Evolutionary conservation across 64 coral and sea anemone genomes (phyloP).

Genomic region (Montipora cactus): DNA sequence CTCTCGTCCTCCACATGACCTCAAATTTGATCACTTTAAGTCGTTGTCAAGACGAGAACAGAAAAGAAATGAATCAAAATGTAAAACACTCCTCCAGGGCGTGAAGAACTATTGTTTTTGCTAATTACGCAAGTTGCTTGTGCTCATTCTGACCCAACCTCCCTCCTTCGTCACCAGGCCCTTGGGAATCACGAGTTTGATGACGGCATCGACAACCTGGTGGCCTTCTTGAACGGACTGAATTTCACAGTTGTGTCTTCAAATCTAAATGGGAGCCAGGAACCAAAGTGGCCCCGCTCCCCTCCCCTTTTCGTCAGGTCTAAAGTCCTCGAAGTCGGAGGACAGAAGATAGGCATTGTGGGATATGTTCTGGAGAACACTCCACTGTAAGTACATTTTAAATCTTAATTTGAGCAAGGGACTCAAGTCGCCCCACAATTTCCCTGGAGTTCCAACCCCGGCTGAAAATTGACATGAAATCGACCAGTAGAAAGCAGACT

Average conservation of each 20-base stretch:
- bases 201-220: slow-evolving; percentile 76
- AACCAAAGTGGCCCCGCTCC: slow-evolving; percentile 69
- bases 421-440: no score
- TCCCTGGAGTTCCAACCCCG: no score
- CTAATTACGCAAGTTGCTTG: background rate
- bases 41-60: no score
- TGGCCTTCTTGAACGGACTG: slow-evolving; percentile 58
- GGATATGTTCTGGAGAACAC: slow-evolving; percentile 78
- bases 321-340: slow-evolving; percentile 69
- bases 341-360: slow-evolving; percentile 85
- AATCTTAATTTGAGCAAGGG: no score
- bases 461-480: no score
- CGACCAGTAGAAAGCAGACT: no score
- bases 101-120: no score
- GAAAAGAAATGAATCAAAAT: no score
- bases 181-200: slow-evolving; percentile 99
- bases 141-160: background rate
- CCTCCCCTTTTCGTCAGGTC: slow-evolving; percentile 60
- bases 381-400: slow-evolving; percentile 25
- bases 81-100: no score
- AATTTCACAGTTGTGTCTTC: slow-evolving; percentile 89
- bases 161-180: slow-evolving; percentile 48
- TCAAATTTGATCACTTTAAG: no score
- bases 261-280: slow-evolving; percentile 76
- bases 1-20: no score